A percentile compares a stretch with the other conserved stretches of the same genome.
phyloP scores from a whole-genome alignment of 92 coral and sea anemone species.

The Phenganax marumi region DNA sequence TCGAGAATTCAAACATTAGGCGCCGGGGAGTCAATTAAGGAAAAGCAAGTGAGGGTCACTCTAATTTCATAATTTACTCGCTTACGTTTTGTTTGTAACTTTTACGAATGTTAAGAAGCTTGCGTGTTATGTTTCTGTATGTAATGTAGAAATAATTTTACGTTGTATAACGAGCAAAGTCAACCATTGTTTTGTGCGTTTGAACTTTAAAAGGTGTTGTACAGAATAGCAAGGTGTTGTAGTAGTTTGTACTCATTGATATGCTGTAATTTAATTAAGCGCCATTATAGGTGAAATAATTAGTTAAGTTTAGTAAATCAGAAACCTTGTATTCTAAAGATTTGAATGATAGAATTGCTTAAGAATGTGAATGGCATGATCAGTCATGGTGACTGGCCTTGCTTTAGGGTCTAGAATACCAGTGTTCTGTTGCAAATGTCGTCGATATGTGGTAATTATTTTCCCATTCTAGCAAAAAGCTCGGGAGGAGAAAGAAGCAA shows the following conservation, averaged over 20 bases:
- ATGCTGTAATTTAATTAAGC: too few species aligned
- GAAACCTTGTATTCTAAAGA: neutral
- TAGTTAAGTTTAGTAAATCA: neutral
- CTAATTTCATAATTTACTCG: neutral
- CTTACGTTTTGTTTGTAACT: neutral
- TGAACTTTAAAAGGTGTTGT: neutral
- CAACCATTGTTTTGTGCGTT: too few species aligned
- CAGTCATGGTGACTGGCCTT: too few species aligned
- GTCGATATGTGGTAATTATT: too few species aligned
- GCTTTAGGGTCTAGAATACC: too few species aligned
- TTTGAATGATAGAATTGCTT: neutral
- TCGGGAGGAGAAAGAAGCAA: slow-evolving; percentile 92
- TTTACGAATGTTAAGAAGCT: neutral
- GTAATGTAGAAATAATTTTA: neutral
- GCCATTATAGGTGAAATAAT: neutral
- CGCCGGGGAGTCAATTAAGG: slow-evolving; percentile 94
- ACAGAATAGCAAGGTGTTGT: too few species aligned
- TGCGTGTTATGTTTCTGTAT: neutral
- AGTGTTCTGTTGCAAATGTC: too few species aligned
- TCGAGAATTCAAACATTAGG: slow-evolving; percentile 82
- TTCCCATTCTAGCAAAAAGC: slow-evolving; percentile 72
- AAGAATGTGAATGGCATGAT: too few species aligned
- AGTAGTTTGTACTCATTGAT: too few species aligned
- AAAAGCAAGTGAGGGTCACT: slow-evolving; percentile 73
- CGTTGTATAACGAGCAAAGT: neutral